Evolutionary conservation across 2,113 vertebrate species (phyloP).

Genomic region (Callaeas wilsoni): DNA sequence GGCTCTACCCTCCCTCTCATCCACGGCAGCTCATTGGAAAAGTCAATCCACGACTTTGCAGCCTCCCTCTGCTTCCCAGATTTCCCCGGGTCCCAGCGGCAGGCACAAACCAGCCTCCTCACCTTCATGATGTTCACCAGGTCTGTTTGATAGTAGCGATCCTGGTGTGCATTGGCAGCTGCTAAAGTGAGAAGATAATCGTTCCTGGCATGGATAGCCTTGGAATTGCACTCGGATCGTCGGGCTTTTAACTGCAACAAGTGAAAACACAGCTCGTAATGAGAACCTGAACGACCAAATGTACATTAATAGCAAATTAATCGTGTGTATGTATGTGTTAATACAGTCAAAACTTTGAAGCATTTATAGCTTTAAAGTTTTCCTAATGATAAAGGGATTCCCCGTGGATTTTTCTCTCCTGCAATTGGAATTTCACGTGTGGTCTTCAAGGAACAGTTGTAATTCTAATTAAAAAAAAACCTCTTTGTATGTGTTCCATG

Average conservation of each 20-base stretch:
- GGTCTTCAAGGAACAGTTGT: not conserved
- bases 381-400: not conserved
- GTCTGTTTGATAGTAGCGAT: slow-evolving; percentile 95
- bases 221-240: slow-evolving; percentile 92
- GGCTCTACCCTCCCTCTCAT: not conserved
- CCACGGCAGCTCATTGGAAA: fast-evolving
- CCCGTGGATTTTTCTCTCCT: not conserved
- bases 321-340: fast-evolving
- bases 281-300: not conserved
- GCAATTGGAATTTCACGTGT: fast-evolving
- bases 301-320: fast-evolving
- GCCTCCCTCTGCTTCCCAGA: too few species aligned
- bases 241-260: slow-evolving; percentile 91
- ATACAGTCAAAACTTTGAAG: fast-evolving
- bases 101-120: not conserved
- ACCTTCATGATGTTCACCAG: slow-evolving; percentile 92
- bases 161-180: slow-evolving; percentile 95
- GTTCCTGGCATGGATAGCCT: slow-evolving; percentile 94
- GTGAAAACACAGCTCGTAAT: not conserved
- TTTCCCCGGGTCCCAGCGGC: not conserved
- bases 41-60: not conserved
- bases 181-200: slow-evolving; percentile 96
- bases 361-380: not conserved
- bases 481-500: not conserved
- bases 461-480: not conserved